Percentiles rank a stretch among this genome's conserved stretches.
These are phyloP conservation scores for Noctua janthe DNA, from an alignment of 2,888 invertebrate genomes.

Conservation along the genomic window DNA sequence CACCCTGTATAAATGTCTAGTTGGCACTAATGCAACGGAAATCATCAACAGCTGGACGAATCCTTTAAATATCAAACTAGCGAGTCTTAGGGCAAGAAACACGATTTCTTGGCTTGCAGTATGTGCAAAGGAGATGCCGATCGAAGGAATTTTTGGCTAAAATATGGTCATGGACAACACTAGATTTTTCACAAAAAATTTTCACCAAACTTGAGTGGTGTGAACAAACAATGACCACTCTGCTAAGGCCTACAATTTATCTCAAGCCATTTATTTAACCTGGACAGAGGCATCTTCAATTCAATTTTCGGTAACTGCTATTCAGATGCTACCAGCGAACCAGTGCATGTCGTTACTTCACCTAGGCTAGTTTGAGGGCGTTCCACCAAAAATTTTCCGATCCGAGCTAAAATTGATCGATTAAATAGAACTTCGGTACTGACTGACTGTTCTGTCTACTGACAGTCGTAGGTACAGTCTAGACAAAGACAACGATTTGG, in stretches of 20 bases:
- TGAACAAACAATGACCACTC: background rate
- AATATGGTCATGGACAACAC: background rate
- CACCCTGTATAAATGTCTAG: background rate
- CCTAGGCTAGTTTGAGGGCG: no score
- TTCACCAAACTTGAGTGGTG: background rate
- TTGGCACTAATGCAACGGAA: background rate
- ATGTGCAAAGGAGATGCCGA: background rate
- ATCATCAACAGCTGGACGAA: background rate
- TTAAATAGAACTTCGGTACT: slow-evolving; percentile 9
- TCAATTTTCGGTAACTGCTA: background rate
- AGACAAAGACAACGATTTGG: slow-evolving; percentile 53
- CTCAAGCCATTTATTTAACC: background rate
- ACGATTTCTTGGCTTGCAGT: background rate
- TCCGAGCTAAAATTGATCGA: background rate
- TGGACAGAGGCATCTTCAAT: background rate
- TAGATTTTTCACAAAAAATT: background rate
- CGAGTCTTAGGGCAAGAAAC: background rate
- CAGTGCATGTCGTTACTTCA: background rate
- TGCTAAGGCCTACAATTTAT: background rate
- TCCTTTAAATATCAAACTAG: background rate
- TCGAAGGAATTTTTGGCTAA: background rate
- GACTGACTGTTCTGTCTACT: background rate
- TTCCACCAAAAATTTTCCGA: background rate
- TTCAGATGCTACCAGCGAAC: background rate
- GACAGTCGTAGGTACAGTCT: slow-evolving; percentile 18